Conservation (phyloP, 2,888 invertebrate genomes). For the Tethea ocularis region DNA sequence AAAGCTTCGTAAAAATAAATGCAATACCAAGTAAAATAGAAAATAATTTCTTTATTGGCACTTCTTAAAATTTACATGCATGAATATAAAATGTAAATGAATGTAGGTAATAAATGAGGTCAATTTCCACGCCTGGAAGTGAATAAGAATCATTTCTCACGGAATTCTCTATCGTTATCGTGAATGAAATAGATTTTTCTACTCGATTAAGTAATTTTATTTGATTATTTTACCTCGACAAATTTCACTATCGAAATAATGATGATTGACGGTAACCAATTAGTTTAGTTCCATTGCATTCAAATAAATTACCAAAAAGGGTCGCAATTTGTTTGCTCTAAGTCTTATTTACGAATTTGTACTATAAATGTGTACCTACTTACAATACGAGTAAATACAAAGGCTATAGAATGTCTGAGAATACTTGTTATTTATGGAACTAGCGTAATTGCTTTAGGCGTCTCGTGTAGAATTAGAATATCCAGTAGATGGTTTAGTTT, state of each 20-base stretch:
- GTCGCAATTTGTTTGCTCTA: neutral
- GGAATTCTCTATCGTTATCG: conserved; percentile 45
- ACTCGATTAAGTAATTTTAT: conserved; percentile 1
- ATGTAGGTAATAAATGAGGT: conserved; percentile 43
- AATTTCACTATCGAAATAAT: neutral
- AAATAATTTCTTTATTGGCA: conserved; percentile 31
- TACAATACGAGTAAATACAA: too few relatives aligned
- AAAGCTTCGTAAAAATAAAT: neutral
- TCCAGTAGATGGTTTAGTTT: too few relatives aligned
- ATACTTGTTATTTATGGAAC: too few relatives aligned
- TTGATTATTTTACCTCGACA: neutral
- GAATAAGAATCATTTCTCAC: conserved; percentile 56
- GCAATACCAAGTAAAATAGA: too few relatives aligned
- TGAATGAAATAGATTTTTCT: conserved; percentile 35
- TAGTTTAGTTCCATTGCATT: neutral
- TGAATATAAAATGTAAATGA: conserved; percentile 50
- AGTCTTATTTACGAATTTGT: too few relatives aligned
- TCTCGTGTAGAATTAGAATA: too few relatives aligned
- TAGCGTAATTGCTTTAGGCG: too few relatives aligned
- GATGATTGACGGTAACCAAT: neutral
- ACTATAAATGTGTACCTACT: too few relatives aligned
- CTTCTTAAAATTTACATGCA: conserved; percentile 40
- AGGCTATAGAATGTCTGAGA: too few relatives aligned
- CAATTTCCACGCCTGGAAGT: conserved; percentile 56
- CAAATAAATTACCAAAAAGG: neutral